Base-by-base conservation (phyloP, 1,140 invertebrate genomes). In the Hestina assimilis region DNA sequence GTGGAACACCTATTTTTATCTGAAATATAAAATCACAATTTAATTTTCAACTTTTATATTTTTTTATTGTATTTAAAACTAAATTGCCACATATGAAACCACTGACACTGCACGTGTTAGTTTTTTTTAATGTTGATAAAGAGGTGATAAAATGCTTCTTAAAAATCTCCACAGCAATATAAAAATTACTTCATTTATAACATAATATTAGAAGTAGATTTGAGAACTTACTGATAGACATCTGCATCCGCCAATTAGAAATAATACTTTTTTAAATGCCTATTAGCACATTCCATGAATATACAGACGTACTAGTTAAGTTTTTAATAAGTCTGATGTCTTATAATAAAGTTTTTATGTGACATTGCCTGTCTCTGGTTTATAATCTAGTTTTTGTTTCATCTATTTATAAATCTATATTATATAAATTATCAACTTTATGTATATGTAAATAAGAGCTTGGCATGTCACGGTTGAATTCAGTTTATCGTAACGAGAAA, bases 401-500 rank as follows among this genome's bases (percentile, higher is more conserved):
- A 8, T 17, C n/a, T 19, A 31, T 46, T 28, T 46, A 20, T 33
- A 21, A 12, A n/a, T n/a, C 14, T 14, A 47, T 11, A 15, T 12
- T 28, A 26, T 26, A 26, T 1, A 47, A 20, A 47, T 20, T 46
- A 31, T 46, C 15, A 7, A 46, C 43, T 46, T 6, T 47, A 47
- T 21, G 9, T n/a, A 8, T 33, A 35, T 14, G 3, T 0, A 14
- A 17, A 47, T 26, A 47, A 19, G 28, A 31, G 11, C 45, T 33
- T 19, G 17, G 6, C 11, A 5, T 19, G 33, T 38, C 14, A 21
- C 17, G 28, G 31, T 47, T 15, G 14, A 47, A 29, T 41, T 52
- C 17, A 42, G 42, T 46, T 52, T 51, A 52, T 52, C 38, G 35
- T 42, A 17, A 50, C 21, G 9, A 23, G 14, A 47, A 47, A 55